phyloP scores from a whole-genome alignment of 2,113 vertebrate species.

The Aythya baeri region DNA sequence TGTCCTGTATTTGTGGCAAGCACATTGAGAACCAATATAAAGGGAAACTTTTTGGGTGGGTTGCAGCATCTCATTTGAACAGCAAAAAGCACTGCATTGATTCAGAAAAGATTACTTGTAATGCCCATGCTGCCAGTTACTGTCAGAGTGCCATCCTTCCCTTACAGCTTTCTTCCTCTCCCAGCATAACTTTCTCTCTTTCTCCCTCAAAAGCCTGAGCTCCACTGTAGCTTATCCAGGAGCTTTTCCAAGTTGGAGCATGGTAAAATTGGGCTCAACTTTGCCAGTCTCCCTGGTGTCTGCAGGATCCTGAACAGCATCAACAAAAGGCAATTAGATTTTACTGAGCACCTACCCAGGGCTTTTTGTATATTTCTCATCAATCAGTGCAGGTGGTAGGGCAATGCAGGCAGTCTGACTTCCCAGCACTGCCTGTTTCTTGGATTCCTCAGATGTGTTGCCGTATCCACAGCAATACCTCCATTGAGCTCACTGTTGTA shows the following conservation, averaged over 20 bases:
- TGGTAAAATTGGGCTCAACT: not conserved
- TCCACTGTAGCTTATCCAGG: not conserved
- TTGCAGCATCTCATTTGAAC: not conserved
- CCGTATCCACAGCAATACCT: not conserved
- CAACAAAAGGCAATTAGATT: not conserved
- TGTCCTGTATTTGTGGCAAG: not conserved
- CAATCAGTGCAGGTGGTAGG: not conserved
- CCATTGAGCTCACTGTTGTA: accelerated
- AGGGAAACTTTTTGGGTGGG: not conserved
- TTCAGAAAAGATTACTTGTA: not conserved
- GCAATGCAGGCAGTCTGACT: not conserved
- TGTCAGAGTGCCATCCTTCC: not conserved
- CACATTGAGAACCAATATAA: not conserved
- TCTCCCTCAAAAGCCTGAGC: not conserved
- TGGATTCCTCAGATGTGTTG: not conserved
- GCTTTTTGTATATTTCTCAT: not conserved
- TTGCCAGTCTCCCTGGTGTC: not conserved
- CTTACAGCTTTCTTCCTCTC: not conserved
- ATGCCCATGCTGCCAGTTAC: not conserved
- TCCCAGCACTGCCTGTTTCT: not conserved
- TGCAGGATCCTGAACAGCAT: not conserved
- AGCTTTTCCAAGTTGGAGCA: not conserved
- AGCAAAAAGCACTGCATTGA: not conserved
- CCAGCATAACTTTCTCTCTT: not conserved
- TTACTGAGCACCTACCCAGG: not conserved